Base-by-base conservation (phyloP, 2,113 vertebrate genomes). In the Cephalopterus ornatus region DNA sequence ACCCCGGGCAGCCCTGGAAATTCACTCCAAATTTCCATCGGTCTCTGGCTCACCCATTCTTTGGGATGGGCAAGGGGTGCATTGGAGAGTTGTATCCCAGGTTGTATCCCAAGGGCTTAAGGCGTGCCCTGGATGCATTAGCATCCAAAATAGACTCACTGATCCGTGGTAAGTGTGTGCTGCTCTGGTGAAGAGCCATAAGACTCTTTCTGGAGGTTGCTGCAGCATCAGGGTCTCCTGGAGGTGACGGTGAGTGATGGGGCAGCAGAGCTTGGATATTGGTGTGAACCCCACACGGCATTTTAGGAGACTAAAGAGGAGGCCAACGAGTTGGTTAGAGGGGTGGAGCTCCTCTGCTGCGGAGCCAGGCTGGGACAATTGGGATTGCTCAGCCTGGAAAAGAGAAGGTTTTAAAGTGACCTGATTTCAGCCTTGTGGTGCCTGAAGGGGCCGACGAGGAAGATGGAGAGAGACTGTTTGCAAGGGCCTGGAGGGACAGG, bases 211-310 rank as follows among this genome's bases (percentile, higher is more conserved):
- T 30, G 28, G 47, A 50, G 49, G 28, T 53, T 53, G 16, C 52
- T 56, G 55, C 19, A 56, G 19, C 49, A 13, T 21, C 19, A 22
- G 55, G 33, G 61, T 56, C 46, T 70, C 30, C 46, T 37, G 27
- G 12, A 35, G 44, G 56, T 1, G 2, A 2, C 21, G 22, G 49
- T 3, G 42, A 21, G 32, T 24, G 33, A 9, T 55, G 62, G 61
- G 47, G 55, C 71, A 22, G 20, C 35, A 41, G 30, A 13, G 4
- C 1, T 8, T 4, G 46, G 8, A 19, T 65, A 26, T 10, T 37
- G 65, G 32, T 19, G 24, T 44, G 52, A 41, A 16, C 21, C 18
- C 52, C 0, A 0, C 16, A 0, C 10, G 14, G 3, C 1, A 0
- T 27, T 47, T 12, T 26, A 20, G 62, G 41, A 55, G 35, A 20